A percentile compares a stretch with the other conserved stretches of the same genome.
phyloP scores from a whole-genome alignment of 92 coral and sea anemone species.

The Epizoanthus illoricatus region DNA sequence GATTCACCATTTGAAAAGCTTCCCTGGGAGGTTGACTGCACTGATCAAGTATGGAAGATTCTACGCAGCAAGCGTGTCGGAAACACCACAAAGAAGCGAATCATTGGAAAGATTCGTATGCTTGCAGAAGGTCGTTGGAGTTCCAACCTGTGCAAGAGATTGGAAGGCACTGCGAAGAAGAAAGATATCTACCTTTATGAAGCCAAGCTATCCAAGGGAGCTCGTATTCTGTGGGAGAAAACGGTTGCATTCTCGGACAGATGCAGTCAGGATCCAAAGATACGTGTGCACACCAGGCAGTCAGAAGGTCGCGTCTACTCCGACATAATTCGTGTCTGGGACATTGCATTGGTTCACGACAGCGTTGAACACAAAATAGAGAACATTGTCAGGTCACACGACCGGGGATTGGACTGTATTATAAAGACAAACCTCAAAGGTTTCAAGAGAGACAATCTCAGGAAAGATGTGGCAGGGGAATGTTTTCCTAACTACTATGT shows the following conservation, averaged over 20 bases:
- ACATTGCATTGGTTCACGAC: constrained; percentile 77
- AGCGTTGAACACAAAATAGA: constrained; percentile 75
- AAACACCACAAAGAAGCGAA: constrained; percentile 42
- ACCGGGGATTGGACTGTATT: constrained; percentile 88
- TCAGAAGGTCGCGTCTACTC: constrained; percentile 74
- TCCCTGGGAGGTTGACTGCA: constrained; percentile 96
- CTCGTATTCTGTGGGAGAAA: constrained; percentile 87
- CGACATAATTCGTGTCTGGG: constrained; percentile 97
- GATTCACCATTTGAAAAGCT: constrained; percentile 78
- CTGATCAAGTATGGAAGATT: constrained; percentile 83
- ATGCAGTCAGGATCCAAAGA: constrained; percentile 73
- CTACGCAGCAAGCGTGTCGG: constrained; percentile 63
- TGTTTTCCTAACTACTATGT: constrained; percentile 34
- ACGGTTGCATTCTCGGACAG: constrained; percentile 92
- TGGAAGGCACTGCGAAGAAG: constrained; percentile 77
- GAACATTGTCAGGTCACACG: constrained; percentile 78
- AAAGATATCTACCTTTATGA: constrained; percentile 71
- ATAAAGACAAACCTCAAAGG: constrained; percentile 84
- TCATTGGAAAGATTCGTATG: constrained; percentile 73
- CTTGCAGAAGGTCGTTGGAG: constrained; percentile 92
- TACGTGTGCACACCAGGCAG: constrained; percentile 44
- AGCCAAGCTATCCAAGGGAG: constrained; percentile 70
- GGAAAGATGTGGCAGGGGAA: constrained; percentile 32
- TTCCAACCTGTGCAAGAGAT: constrained; percentile 64
- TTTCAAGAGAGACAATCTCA: constrained; percentile 24